A percentile compares a stretch with the other conserved stretches of the same genome.
Conservation (phyloP, 2,888 invertebrate species). For the Margaritifera margaritifera region DNA sequence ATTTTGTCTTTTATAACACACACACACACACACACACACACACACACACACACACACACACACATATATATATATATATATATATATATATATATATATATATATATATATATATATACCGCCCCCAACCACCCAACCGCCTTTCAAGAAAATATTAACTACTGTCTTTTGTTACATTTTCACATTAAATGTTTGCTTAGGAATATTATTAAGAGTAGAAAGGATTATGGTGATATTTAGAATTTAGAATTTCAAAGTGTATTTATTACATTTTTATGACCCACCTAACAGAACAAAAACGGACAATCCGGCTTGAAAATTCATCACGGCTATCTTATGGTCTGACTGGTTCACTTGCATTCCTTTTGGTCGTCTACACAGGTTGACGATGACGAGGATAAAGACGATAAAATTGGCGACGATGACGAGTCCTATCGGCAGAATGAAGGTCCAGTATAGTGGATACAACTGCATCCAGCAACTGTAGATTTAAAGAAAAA, state of each 20-base stretch:
- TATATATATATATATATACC: no score
- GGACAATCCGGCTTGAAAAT: constrained; percentile 60
- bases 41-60: no score
- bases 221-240: no score
- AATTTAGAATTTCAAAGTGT: neutral
- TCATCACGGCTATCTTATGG: constrained; percentile 53
- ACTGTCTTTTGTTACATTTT: no score
- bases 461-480: constrained; percentile 64
- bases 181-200: no score
- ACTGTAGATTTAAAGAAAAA: constrained; percentile 38
- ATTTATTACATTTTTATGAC: neutral
- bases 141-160: no score
- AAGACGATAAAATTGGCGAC: constrained; percentile 56
- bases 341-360: constrained; percentile 72
- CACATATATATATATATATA: no score
- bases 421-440: constrained; percentile 63
- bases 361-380: constrained; percentile 44
- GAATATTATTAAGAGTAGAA: no score
- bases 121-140: no score
- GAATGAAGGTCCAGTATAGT: constrained; percentile 62
- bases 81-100: no score
- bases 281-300: constrained; percentile 54
- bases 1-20: no score
- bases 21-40: no score
- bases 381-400: constrained; percentile 51